These are phyloP conservation scores for Incurvaria masculella DNA, from an alignment of 2,888 invertebrate species.

Conservation along the genomic window DNA sequence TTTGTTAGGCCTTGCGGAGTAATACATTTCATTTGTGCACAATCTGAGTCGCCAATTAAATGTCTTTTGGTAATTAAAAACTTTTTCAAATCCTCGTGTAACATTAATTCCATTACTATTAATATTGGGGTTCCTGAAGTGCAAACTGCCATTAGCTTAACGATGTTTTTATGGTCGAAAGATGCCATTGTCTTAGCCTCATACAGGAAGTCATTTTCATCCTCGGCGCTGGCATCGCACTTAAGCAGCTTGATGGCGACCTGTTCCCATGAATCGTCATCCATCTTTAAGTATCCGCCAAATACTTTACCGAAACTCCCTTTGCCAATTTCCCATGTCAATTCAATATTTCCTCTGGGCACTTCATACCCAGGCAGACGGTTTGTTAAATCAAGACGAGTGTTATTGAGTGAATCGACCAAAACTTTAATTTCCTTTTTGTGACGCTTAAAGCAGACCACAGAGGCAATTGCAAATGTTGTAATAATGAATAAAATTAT, in stretches of 20 bases:
- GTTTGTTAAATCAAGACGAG: not conserved
- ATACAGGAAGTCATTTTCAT: conserved; percentile 86
- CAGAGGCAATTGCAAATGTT: not conserved
- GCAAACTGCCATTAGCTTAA: conserved; percentile 81
- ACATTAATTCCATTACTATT: conserved; percentile 92
- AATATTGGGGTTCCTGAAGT: conserved; percentile 85
- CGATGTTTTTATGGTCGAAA: conserved; percentile 87
- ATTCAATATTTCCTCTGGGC: conserved; percentile 66
- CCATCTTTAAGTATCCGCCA: conserved; percentile 66
- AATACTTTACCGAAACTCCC: conserved; percentile 84
- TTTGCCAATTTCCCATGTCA: conserved; percentile 71
- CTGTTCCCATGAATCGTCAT: conserved; percentile 68
- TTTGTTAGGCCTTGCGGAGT: conserved; percentile 74
- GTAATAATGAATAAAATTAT: not conserved
- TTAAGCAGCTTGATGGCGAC: conserved; percentile 90
- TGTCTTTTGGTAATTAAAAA: conserved; percentile 82
- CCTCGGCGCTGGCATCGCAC: conserved; percentile 76
- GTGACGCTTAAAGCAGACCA: not conserved
- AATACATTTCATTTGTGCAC: conserved; percentile 71
- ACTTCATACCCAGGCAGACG: conserved; percentile 75
- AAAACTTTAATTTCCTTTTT: not conserved
- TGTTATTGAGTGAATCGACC: not conserved
- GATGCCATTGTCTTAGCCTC: conserved; percentile 95
- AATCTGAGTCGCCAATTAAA: conserved; percentile 63
- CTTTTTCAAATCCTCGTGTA: conserved; percentile 89